phyloP scores from a whole-genome alignment of 2,888 invertebrate genomes.

The Flexamia atlantica region DNA sequence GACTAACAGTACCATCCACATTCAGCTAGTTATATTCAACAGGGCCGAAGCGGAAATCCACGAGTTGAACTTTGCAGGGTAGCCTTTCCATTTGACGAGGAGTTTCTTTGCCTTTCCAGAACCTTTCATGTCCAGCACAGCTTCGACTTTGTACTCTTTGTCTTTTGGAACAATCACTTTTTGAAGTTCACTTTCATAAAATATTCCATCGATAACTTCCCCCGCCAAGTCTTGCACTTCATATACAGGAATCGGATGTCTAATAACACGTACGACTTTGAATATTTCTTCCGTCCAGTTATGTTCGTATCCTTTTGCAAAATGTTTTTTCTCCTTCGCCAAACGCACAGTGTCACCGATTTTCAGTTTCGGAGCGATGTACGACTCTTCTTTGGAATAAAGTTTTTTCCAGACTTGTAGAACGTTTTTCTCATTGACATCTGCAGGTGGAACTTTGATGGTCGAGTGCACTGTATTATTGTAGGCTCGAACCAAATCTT shows the following conservation, averaged over 20 bases:
- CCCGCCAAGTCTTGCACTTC: slow-evolving; percentile 68
- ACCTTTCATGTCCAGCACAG: slow-evolving; percentile 65
- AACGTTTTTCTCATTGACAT: slow-evolving; percentile 62
- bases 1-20: neutral
- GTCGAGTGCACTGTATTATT: slow-evolving; percentile 68
- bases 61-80: slow-evolving; percentile 68
- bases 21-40: slow-evolving; percentile 7
- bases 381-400: slow-evolving; percentile 46
- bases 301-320: slow-evolving; percentile 68
- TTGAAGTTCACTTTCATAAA: slow-evolving; percentile 69
- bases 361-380: neutral
- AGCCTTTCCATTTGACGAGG: slow-evolving; percentile 70
- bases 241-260: slow-evolving; percentile 67
- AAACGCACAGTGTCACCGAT: slow-evolving; percentile 63
- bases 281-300: slow-evolving; percentile 69
- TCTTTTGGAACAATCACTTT: slow-evolving; percentile 61
- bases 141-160: slow-evolving; percentile 67
- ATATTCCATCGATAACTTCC: slow-evolving; percentile 68
- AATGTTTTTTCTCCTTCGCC: slow-evolving; percentile 66
- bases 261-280: slow-evolving; percentile 21
- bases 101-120: slow-evolving; percentile 62
- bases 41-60: slow-evolving; percentile 65
- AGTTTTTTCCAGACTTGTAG: slow-evolving; percentile 56
- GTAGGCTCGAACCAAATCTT: slow-evolving; percentile 68
- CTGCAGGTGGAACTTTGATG: slow-evolving; percentile 67